These are phyloP conservation scores for Micromys minutus DNA, from an alignment of 2,113 vertebrate species.

Conservation along the genomic window DNA sequence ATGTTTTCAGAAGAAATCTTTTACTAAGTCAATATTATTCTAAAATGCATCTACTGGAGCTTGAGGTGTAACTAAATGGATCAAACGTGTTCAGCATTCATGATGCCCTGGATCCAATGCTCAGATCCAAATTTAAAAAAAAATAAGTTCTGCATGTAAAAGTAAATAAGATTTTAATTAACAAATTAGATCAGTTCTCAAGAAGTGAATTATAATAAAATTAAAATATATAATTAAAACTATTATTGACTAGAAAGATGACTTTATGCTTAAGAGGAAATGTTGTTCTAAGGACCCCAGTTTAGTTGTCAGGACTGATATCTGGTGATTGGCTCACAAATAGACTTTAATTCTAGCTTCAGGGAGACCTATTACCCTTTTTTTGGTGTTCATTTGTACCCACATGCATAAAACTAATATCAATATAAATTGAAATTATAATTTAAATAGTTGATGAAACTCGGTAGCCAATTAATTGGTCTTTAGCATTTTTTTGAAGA, in stretches of 20 bases:
- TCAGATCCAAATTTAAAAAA: not conserved
- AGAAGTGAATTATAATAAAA: not conserved
- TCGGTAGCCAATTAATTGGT: not conserved
- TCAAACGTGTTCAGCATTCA: not conserved
- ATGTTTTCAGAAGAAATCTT: not conserved
- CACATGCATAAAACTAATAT: not conserved
- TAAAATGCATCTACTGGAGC: not conserved
- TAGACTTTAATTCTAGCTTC: no score
- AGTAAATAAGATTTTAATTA: not conserved
- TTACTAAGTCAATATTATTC: not conserved
- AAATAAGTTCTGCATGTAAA: not conserved
- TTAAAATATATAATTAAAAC: not conserved
- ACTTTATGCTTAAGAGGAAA: not conserved
- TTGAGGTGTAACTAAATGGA: not conserved
- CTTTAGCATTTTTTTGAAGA: not conserved
- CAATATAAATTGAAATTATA: not conserved
- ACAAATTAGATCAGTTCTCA: conserved; percentile 18
- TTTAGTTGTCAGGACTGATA: no score
- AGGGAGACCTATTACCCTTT: not conserved
- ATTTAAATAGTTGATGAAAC: not conserved
- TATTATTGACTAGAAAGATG: not conserved
- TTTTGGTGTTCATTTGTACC: no score
- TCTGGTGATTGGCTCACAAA: not conserved
- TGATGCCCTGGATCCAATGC: no score
- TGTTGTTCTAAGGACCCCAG: not conserved